These are phyloP conservation scores for Hyposoter dolosus DNA, from an alignment of 2,888 invertebrate genomes.

Conservation along the genomic window DNA sequence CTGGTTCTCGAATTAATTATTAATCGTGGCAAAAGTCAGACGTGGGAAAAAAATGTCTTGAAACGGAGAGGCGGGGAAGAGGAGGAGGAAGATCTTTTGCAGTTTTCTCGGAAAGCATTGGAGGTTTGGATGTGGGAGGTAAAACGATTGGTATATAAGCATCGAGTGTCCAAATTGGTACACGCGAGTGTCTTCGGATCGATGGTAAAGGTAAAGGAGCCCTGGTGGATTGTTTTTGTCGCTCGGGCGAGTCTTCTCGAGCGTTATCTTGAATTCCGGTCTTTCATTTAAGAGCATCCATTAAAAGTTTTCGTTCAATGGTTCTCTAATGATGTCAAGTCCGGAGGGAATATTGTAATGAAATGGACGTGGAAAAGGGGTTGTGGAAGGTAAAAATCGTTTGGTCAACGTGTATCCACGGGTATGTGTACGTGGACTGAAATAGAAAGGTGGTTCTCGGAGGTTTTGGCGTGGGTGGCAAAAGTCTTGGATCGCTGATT, in stretches of 20 bases:
- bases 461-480: slow-evolving; percentile 67
- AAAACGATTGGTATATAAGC: slow-evolving; percentile 1
- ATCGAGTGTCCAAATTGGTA: slow-evolving; percentile 7
- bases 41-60: not conserved
- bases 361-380: slow-evolving; percentile 35
- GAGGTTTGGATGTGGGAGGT: slow-evolving; percentile 22
- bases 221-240: not conserved
- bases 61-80: not conserved
- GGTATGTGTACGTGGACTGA: slow-evolving; percentile 30
- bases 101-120: slow-evolving; percentile 1
- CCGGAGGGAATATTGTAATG: slow-evolving; percentile 43
- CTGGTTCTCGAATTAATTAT: not conserved
- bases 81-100: not conserved
- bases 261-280: slow-evolving; percentile 25
- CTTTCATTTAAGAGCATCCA: slow-evolving; percentile 18
- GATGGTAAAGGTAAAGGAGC: slow-evolving; percentile 15
- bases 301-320: slow-evolving; percentile 38
- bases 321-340: slow-evolving; percentile 29
- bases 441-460: slow-evolving; percentile 63
- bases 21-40: not conserved
- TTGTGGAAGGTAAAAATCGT: slow-evolving; percentile 24
- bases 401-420: not conserved
- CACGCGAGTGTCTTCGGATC: not conserved
- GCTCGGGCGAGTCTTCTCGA: not conserved
- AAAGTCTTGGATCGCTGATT: slow-evolving; percentile 62